Conservation (phyloP, 2,797 vertebrate genomes). For the Sphaeramia orbicularis region DNA sequence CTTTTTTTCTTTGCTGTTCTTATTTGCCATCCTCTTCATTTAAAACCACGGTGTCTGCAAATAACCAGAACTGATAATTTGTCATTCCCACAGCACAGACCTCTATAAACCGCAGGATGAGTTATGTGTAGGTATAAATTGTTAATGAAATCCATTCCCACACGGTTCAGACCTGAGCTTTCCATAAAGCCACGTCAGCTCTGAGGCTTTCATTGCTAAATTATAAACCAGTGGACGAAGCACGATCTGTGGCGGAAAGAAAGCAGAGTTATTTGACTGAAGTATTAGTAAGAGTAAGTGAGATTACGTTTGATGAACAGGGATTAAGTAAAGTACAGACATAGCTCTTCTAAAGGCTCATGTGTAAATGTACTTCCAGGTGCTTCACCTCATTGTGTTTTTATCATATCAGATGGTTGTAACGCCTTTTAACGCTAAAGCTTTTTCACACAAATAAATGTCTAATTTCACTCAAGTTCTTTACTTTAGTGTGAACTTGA, state of each 20-base stretch:
- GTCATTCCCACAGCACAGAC: constrained; percentile 19
- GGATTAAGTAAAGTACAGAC: constrained; percentile 29
- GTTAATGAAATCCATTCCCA: constrained; percentile 56
- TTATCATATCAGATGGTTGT: too few relatives aligned
- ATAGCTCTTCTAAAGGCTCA: not conserved
- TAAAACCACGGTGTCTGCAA: constrained; percentile 36
- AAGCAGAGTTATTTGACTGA: constrained; percentile 43
- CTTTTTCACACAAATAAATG: too few relatives aligned
- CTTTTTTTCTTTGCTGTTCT: not conserved
- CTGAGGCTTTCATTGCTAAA: constrained; percentile 27
- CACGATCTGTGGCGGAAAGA: constrained; percentile 37
- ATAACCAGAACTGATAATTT: constrained; percentile 28
- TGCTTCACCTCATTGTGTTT: constrained; percentile 26
- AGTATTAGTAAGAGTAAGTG: constrained; percentile 26
- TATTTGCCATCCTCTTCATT: constrained; percentile 2
- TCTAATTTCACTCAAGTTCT: too few relatives aligned
- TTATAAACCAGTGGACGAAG: constrained; percentile 25
- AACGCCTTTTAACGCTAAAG: too few relatives aligned
- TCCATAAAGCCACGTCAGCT: constrained; percentile 35
- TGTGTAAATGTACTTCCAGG: constrained; percentile 20
- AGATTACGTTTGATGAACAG: constrained; percentile 36
- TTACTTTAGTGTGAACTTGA: too few relatives aligned
- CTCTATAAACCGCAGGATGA: constrained; percentile 41
- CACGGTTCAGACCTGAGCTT: constrained; percentile 33
- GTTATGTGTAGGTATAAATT: constrained; percentile 48